Conservation (phyloP, 2,797 vertebrate genomes). For the Micrastur ruficollis region DNA sequence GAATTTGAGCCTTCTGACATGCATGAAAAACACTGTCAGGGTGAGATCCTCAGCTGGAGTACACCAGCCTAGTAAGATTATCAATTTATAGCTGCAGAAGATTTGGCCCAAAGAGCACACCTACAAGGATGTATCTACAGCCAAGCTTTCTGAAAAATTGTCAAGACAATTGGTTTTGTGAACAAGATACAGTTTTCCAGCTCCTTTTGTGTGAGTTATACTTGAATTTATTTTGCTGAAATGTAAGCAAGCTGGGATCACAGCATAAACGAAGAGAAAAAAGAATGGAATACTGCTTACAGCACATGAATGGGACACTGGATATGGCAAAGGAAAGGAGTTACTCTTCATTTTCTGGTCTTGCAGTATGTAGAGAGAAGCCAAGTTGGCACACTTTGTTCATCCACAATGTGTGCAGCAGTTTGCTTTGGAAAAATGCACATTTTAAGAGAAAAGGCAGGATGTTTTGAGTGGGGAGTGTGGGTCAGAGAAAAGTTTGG, state of each 20-base stretch:
- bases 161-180: neutral
- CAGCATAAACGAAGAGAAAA: neutral
- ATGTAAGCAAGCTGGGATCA: neutral
- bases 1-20: constrained; percentile 38
- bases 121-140: neutral
- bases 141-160: neutral
- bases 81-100: neutral
- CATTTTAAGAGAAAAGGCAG: neutral
- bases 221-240: neutral
- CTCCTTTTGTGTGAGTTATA: neutral
- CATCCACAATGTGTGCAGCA: neutral
- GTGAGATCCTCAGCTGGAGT: neutral
- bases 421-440: neutral
- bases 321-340: neutral
- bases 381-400: neutral
- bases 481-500: neutral
- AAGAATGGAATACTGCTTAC: neutral
- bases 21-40: neutral
- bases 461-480: neutral
- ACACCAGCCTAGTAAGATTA: neutral
- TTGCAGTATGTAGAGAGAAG: neutral
- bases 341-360: neutral
- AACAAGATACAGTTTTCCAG: neutral
- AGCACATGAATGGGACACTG: accelerated
- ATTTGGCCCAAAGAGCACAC: neutral